phyloP scores from a whole-genome alignment of 2,797 vertebrate genomes.

The Danio tinwini region DNA sequence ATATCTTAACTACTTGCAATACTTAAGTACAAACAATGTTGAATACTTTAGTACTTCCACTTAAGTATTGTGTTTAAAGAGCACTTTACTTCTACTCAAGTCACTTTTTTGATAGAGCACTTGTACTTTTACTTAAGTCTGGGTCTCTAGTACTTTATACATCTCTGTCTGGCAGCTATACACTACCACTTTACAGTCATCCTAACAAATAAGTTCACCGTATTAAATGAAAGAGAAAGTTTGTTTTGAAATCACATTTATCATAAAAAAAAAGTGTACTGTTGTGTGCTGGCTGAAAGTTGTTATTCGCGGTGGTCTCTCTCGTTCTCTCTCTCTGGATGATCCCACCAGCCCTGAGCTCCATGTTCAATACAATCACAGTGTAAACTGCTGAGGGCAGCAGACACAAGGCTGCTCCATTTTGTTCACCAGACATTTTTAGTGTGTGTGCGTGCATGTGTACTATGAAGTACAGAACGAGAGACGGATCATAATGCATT shows the following conservation, averaged over 20 bases:
- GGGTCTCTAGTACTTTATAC: too few species aligned
- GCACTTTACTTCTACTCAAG: too few species aligned
- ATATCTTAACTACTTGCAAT: too few species aligned
- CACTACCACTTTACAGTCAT: too few species aligned
- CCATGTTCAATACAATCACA: conserved; percentile 78
- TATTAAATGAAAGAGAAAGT: neutral
- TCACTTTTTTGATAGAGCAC: too few species aligned
- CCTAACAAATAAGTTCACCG: neutral
- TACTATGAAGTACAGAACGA: neutral
- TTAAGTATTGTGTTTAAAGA: too few species aligned
- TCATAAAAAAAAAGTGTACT: conserved; percentile 2
- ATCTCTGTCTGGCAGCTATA: neutral
- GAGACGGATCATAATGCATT: conserved; percentile 4
- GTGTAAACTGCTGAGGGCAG: conserved; percentile 82
- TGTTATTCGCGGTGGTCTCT: conserved; percentile 20
- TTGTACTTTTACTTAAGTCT: too few species aligned
- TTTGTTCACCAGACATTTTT: conserved; percentile 82
- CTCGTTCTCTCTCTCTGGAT: conserved; percentile 34
- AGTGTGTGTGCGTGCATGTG: conserved; percentile 55
- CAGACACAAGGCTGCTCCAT: conserved; percentile 78
- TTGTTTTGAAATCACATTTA: neutral
- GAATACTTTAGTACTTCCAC: too few species aligned
- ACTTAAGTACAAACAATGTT: too few species aligned
- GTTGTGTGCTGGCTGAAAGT: neutral
- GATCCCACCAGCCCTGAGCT: conserved; percentile 64